Evolutionary conservation across 2,113 vertebrate genomes (phyloP), one percentile per base, ranked within the genome.

Genomic region (Ceyx melanurus): DNA sequence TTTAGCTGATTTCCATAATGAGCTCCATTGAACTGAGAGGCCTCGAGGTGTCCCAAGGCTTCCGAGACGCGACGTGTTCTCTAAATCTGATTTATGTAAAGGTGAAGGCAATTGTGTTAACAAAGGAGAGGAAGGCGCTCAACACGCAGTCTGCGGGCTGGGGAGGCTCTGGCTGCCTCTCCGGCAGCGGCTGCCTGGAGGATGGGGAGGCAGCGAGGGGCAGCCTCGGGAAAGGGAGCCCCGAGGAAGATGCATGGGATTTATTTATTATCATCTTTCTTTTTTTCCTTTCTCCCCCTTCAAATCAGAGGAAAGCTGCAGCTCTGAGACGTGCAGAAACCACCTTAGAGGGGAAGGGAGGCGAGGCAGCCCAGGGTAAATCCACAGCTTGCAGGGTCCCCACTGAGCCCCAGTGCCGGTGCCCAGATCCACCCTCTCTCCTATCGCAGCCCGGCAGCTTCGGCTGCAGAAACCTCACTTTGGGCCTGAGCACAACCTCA

Each of bases 1-100:
- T 97, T 97, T 97, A 97, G 96, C 95, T 97, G 97, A 97, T 98
- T 98, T 97, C 96, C 96, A 97, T 97, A 97, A 98, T 97, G 93
- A 98, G 97, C 96, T 97, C 94, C 96, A 95, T 81, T 95, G 97
- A 97, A 97, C 97, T 94, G 91, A n/a, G 28, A 94, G 96, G 97
- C 96, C 96, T 97, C 89, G 94, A 97, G 96, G 91, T 97, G 93
- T 97, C 95, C 96, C 96, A 88, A 89, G 93, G 89, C 96, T 95
- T 96, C 88, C 16, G 53, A 95, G 94, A 95, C 16, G 84, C 73
- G 84, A 68, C 70, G 91, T 93, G 91, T 93, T 97, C 96, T 94
- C 72, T 95, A 90, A 96, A 96, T 97, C 96, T 97, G 97, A 97
- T 96, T 97, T 96, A 92, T 88, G 95, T 92, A 96, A 95, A 97